These are phyloP conservation scores for Pipra filicauda DNA, from an alignment of 2,113 vertebrate genomes.

Conservation along the genomic window DNA sequence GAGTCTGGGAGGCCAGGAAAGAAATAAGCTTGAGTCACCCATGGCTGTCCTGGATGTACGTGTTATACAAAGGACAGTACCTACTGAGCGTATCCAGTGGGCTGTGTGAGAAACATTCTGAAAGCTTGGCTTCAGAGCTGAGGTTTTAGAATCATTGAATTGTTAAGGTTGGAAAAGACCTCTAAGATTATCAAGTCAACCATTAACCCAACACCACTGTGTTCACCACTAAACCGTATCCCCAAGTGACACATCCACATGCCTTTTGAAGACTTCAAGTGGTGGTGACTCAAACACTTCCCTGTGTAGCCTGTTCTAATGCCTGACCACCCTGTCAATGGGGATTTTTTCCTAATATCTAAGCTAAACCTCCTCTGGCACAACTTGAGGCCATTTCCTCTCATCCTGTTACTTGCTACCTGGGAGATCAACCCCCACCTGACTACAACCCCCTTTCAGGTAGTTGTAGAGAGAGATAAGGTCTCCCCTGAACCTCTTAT, in stretches of 20 bases:
- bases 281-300: neutral
- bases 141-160: neutral
- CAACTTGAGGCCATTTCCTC: neutral
- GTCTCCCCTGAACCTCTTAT: neutral
- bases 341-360: neutral
- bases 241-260: neutral
- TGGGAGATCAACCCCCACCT: neutral
- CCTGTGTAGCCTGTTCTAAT: neutral
- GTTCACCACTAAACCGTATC: neutral
- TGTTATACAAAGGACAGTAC: neutral
- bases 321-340: neutral
- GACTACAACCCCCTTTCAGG: neutral
- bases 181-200: neutral
- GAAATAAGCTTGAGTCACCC: neutral
- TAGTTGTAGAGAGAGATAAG: neutral
- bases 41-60: neutral
- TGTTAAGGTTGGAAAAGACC: neutral
- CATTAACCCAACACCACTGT: neutral
- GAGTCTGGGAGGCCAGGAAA: neutral
- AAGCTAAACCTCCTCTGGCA: neutral
- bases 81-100: neutral
- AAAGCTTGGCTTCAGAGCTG: neutral
- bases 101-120: rapidly evolving
- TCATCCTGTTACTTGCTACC: neutral
- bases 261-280: neutral